Conservation (phyloP, 1,140 invertebrate genomes). For the Cryptotermes secundus region DNA sequence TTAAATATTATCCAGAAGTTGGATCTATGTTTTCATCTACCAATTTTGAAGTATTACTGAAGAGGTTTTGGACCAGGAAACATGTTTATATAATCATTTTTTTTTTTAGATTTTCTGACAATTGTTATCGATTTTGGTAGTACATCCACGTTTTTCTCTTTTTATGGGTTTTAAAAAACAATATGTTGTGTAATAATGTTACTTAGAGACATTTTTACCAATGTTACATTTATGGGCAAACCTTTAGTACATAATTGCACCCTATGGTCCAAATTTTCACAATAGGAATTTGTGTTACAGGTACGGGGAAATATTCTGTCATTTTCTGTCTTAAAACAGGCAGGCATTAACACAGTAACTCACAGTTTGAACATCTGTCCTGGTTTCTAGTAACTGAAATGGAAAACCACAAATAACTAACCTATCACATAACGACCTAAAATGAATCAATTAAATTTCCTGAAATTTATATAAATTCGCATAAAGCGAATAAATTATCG, state of each 20-base stretch:
- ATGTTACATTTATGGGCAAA: background rate
- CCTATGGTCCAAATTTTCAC: background rate
- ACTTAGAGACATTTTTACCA: background rate
- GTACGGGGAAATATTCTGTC: background rate
- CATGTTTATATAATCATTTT: background rate
- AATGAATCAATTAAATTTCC: background rate
- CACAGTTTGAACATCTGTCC: background rate
- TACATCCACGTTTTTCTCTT: background rate
- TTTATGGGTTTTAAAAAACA: background rate
- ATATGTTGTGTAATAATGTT: constrained; percentile 8
- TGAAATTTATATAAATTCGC: background rate
- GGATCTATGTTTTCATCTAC: background rate
- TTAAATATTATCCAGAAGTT: background rate
- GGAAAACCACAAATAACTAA: background rate
- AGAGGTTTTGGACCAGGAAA: constrained; percentile 5
- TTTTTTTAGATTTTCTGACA: constrained; percentile 14
- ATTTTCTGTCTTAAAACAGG: background rate
- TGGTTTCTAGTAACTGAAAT: background rate
- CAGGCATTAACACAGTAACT: background rate
- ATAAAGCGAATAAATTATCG: background rate
- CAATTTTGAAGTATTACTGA: background rate
- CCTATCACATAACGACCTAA: background rate
- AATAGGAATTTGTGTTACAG: background rate
- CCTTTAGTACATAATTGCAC: background rate
- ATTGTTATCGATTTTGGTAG: background rate